Evolutionary conservation across 64 coral and sea anemone species (phyloP), one percentile per base, ranked within the genome.

Genomic region (Platygyra sinensis): DNA sequence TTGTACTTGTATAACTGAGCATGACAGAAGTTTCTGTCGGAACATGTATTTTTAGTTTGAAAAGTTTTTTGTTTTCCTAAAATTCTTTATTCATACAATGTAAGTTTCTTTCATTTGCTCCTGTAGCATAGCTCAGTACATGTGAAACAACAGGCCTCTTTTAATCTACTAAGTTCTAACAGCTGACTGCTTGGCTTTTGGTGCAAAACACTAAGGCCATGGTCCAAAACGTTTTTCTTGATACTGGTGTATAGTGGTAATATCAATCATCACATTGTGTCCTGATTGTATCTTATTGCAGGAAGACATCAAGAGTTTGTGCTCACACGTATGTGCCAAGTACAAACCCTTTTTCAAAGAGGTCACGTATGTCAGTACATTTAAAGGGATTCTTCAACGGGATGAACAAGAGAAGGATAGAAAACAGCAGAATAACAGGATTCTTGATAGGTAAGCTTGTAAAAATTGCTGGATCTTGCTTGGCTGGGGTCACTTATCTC

Each of bases 331-430:
- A 25, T 95, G 94, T 31, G 84, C 95, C 25, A 92, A 99, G 69
- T 99, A 96, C 42, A 88, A 60, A 16, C 60, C 91, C 17, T 96
- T 93, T 30, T 99, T 99, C 64, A 88, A 96, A 73, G 91, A 99
- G 36, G 90, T 99, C 20, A 92, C 95, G 22, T 99, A 99, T 71
- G 97, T 99, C 1, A 99, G 91, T 72, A 99, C 97, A 0, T 99
- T 99, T 50, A 94, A 93, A 60, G 97, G 97, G 17, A 91, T 99
- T 22, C 46, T 99, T 31, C 87, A 96, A 20, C 74, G 97, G 19
- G 84, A 92, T 87, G 97, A 99, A 52, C 97, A 99, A 27, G 97
- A 99, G 20, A 80, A 93, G n/a, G 97, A 99, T 74, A 88, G 97
- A 67, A 86, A 92, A 13, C 87, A 93, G 38, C 87, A 89, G 51